A percentile compares a stretch with the other conserved stretches of the same genome.
These are phyloP conservation scores for Dermatemys mawii DNA, from an alignment of 2,113 vertebrate species.

Conservation along the genomic window DNA sequence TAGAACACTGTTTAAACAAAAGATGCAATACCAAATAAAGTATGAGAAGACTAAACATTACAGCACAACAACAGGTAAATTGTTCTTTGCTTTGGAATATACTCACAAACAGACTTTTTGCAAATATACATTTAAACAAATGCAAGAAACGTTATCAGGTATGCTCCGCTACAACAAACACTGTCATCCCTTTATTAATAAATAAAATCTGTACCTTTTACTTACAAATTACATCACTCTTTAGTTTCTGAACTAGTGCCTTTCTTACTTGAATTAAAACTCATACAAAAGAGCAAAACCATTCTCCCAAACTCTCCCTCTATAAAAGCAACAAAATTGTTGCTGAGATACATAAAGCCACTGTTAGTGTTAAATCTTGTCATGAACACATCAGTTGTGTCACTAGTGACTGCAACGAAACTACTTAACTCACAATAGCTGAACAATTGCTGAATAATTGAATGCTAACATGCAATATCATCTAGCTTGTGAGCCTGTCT, in stretches of 20 bases:
- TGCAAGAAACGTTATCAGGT: rapidly evolving
- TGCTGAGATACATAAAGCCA: not conserved
- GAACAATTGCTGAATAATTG: not conserved
- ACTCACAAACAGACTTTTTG: not conserved
- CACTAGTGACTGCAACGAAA: not conserved
- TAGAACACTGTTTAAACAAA: not conserved
- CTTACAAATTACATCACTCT: too few relatives aligned
- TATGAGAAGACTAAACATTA: too few relatives aligned
- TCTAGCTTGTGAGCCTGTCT: not conserved
- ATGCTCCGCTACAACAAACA: not conserved
- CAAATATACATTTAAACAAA: not conserved
- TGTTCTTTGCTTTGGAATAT: not conserved
- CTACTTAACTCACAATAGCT: not conserved
- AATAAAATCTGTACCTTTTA: too few relatives aligned
- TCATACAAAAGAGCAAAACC: not conserved
- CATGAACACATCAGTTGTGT: too few relatives aligned
- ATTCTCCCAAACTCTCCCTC: not conserved
- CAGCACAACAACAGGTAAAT: not conserved
- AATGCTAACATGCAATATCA: not conserved
- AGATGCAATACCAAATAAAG: not conserved
- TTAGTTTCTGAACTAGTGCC: not conserved
- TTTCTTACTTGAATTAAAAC: not conserved
- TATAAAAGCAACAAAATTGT: not conserved
- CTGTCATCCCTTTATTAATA: not conserved
- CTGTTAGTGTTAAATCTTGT: not conserved